Evolutionary conservation across 2,888 invertebrate genomes (phyloP).

Genomic region (Chelonus formosanus): DNA sequence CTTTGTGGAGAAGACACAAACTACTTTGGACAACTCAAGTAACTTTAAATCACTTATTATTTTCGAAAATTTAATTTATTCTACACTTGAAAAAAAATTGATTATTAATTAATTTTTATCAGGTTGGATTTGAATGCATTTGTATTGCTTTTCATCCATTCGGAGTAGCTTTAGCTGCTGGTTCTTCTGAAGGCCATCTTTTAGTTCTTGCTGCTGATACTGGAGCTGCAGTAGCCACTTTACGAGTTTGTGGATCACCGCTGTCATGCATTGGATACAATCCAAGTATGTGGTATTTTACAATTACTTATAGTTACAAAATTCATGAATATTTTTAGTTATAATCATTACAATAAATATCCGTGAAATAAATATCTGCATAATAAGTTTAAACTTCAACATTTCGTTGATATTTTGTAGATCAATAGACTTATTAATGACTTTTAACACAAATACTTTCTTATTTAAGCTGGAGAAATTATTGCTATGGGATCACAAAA

Average conservation of each 20-base stretch:
- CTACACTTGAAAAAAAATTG: neutral
- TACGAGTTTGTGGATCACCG: slow-evolving; percentile 87
- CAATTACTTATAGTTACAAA: no score
- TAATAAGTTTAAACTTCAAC: no score
- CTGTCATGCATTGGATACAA: slow-evolving; percentile 88
- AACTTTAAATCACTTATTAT: slow-evolving; percentile 25
- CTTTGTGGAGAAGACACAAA: slow-evolving; percentile 89
- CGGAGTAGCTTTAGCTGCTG: slow-evolving; percentile 86
- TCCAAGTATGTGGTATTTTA: slow-evolving; percentile 72
- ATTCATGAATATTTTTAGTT: no score
- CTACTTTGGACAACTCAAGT: slow-evolving; percentile 88
- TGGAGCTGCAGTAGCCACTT: slow-evolving; percentile 84
- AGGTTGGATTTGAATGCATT: slow-evolving; percentile 88
- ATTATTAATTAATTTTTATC: slow-evolving; percentile 32
- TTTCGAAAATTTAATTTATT: neutral
- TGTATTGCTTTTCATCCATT: slow-evolving; percentile 88
- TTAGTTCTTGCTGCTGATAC: slow-evolving; percentile 87
- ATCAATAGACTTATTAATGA: neutral
- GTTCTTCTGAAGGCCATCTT: slow-evolving; percentile 89
- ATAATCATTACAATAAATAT: no score
- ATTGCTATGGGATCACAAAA: slow-evolving; percentile 92
- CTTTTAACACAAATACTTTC: slow-evolving; percentile 2
- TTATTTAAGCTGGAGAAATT: slow-evolving; percentile 78
- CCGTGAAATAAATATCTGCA: no score
- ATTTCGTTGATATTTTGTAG: no score